phyloP scores from a whole-genome alignment of 2,888 invertebrate genomes.

The Limenitis camilla region DNA sequence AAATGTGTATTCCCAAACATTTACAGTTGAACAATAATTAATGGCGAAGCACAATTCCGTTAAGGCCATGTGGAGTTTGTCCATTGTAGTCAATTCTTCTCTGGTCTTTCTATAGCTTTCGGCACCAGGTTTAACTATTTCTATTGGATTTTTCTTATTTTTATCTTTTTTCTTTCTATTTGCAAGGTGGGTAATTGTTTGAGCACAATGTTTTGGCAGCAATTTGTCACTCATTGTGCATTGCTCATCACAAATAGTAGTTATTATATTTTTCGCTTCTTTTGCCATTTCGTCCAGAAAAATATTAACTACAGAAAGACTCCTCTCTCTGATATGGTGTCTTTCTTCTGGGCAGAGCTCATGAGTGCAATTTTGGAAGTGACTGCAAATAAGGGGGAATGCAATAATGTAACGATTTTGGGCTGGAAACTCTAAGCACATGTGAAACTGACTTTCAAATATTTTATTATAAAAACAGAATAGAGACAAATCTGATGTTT shows the following conservation, averaged over 20 bases:
- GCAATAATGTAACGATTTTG: conserved; percentile 98
- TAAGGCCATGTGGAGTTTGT: conserved; percentile 97
- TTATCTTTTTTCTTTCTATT: conserved; percentile 95
- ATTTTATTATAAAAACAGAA: conserved; percentile 98
- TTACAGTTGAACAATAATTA: conserved; percentile 96
- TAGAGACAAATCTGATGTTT: conserved; percentile 97
- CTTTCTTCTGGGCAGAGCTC: conserved; percentile 98
- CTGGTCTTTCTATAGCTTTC: conserved; percentile 97
- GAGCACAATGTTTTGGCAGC: conserved; percentile 95
- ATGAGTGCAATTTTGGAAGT: conserved; percentile 98
- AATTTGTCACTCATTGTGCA: conserved; percentile 97
- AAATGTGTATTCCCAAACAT: conserved; percentile 99
- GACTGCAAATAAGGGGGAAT: conserved; percentile 97
- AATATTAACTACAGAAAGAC: conserved; percentile 96
- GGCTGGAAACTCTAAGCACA: conserved; percentile 98
- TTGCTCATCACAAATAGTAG: conserved; percentile 98
- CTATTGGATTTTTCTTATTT: conserved; percentile 88
- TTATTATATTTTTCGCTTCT: conserved; percentile 98
- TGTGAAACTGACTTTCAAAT: conserved; percentile 98
- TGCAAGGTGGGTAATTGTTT: conserved; percentile 89
- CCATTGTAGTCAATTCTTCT: conserved; percentile 98
- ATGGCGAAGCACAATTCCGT: conserved; percentile 98
- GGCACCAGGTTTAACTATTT: conserved; percentile 93
- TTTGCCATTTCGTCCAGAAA: conserved; percentile 99
- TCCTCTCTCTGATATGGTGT: conserved; percentile 95